phyloP scores from a whole-genome alignment of 37 sponge, comb jelly and placozoan species.

The Hexactinellida sp. region DNA sequence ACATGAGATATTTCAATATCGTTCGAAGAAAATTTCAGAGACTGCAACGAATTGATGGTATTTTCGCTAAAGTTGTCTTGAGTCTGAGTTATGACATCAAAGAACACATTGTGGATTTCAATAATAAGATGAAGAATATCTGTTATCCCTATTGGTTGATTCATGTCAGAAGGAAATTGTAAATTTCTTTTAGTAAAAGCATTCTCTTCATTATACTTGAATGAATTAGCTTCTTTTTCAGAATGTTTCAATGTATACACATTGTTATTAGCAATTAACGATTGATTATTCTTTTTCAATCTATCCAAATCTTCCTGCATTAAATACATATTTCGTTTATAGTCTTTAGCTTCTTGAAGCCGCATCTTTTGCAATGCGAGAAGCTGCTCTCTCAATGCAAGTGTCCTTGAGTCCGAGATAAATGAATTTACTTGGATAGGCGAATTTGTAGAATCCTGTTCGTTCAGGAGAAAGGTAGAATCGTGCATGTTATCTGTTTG shows the following conservation, averaged over 20 bases:
- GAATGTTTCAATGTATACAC: background rate
- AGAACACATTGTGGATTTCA: background rate
- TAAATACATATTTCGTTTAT: background rate
- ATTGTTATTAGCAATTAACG: background rate
- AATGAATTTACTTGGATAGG: no score
- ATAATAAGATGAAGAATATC: background rate
- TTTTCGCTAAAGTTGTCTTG: background rate
- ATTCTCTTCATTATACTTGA: background rate
- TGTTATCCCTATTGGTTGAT: background rate
- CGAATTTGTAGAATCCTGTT: no score
- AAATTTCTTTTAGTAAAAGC: background rate
- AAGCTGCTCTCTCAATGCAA: background rate
- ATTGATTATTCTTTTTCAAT: background rate
- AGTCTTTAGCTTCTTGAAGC: background rate
- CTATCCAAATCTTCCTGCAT: background rate
- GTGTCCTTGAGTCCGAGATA: background rate
- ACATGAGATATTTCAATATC: background rate
- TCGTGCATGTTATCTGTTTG: no score
- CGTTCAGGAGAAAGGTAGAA: no score
- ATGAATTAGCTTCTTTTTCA: background rate
- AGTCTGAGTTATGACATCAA: background rate
- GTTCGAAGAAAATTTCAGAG: background rate
- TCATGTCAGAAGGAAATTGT: background rate
- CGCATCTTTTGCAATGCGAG: background rate
- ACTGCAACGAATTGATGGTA: background rate